phyloP scores from a whole-genome alignment of 1,140 invertebrate species.

The Anoplophora glabripennis region DNA sequence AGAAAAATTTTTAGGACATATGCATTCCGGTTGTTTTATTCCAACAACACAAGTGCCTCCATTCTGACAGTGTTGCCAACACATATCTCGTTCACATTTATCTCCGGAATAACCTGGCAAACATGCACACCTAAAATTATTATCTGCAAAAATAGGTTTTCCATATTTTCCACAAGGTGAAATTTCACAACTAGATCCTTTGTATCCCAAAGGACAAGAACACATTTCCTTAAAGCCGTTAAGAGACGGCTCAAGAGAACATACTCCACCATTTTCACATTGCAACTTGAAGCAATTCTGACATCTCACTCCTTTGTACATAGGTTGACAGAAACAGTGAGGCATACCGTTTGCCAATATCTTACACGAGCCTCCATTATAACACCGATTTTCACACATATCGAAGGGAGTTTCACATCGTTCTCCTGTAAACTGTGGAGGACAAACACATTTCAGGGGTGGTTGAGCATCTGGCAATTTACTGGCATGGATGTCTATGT shows the following conservation, averaged over 20 bases:
- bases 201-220: constrained; percentile 36
- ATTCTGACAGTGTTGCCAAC: constrained; percentile 57
- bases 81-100: constrained; percentile 57
- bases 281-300: constrained; percentile 41
- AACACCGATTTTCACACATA: constrained; percentile 52
- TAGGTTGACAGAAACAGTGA: constrained; percentile 56
- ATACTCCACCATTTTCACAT: constrained; percentile 45
- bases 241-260: too few relatives aligned
- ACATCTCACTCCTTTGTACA: constrained; percentile 51
- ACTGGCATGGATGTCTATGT: constrained; percentile 44
- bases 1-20: constrained; percentile 49
- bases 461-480: constrained; percentile 30
- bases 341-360: constrained; percentile 41
- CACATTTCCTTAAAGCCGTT: constrained; percentile 28
- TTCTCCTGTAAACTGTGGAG: constrained; percentile 62
- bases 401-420: constrained; percentile 61
- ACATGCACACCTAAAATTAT: constrained; percentile 47
- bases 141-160: constrained; percentile 12
- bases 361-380: constrained; percentile 60
- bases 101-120: constrained; percentile 54
- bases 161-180: constrained; percentile 35
- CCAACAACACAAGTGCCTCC: constrained; percentile 51
- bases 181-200: constrained; percentile 31
- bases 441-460: constrained; percentile 59
- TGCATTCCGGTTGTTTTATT: constrained; percentile 46